Evolutionary conservation across 2,888 invertebrate genomes (phyloP).

Genomic region (Uropetala carovei): DNA sequence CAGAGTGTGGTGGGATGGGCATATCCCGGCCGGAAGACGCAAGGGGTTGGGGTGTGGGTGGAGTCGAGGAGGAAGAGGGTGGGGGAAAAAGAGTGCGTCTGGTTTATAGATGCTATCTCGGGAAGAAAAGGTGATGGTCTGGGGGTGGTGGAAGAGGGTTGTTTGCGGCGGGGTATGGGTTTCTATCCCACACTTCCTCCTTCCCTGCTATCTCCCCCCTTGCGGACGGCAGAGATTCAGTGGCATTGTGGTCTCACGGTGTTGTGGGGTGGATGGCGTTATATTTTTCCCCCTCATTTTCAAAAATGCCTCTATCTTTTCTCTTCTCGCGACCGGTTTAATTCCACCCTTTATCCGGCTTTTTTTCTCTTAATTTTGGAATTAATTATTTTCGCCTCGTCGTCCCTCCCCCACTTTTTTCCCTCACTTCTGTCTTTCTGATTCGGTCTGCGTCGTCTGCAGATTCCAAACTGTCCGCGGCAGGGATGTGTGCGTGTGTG

Average conservation of each 20-base stretch:
- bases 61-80: not conserved
- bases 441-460: not conserved
- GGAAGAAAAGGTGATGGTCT: not conserved
- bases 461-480: conserved; percentile 4
- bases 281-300: not conserved
- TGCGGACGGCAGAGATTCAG: not conserved
- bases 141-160: not conserved
- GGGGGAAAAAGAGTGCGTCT: not conserved
- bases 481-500: not conserved
- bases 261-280: not conserved
- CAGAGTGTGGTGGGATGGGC: not conserved
- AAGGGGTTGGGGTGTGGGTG: not conserved
- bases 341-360: not conserved
- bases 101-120: conserved; percentile 25
- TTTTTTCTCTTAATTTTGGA: not conserved
- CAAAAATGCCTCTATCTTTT: not conserved
- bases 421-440: not conserved
- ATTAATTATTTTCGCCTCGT: not conserved
- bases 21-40: conserved; percentile 8
- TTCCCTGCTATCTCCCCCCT: not conserved
- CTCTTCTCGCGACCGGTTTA: not conserved
- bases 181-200: not conserved
- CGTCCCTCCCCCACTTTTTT: not conserved
- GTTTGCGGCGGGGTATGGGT: not conserved
- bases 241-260: conserved; percentile 30